A percentile compares a stretch with the other conserved stretches of the same genome.
Evolutionary conservation across 1,140 invertebrate species (phyloP).

Genomic region (Eupristina koningsbergeri): DNA sequence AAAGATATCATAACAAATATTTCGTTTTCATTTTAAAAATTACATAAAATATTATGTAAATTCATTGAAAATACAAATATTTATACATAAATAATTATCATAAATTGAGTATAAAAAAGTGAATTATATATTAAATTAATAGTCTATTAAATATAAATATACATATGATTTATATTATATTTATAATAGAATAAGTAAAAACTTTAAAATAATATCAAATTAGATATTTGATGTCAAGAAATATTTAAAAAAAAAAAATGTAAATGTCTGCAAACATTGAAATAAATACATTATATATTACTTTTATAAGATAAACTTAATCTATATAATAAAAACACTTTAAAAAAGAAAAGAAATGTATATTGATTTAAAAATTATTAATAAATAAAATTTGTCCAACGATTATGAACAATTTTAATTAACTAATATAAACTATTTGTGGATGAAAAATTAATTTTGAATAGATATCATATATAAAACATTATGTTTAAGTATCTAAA

Average conservation of each 20-base stretch:
- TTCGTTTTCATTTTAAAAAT: not conserved
- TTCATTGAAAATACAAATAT: slow-evolving; percentile 6
- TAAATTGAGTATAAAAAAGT: not conserved
- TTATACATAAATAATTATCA: slow-evolving; percentile 4
- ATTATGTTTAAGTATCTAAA: not conserved
- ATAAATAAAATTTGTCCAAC: too few species aligned
- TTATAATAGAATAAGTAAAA: not conserved
- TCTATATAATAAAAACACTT: not conserved
- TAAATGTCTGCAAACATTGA: too few species aligned
- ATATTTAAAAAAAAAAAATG: too few species aligned
- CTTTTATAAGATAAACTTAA: not conserved
- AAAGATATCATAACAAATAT: not conserved
- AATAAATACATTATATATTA: not conserved
- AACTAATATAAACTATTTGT: too few species aligned
- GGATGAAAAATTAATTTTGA: not conserved
- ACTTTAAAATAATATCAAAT: not conserved
- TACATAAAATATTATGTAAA: slow-evolving; percentile 5
- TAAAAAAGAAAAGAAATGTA: not conserved
- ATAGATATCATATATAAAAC: not conserved
- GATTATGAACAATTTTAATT: too few species aligned
- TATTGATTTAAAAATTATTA: not conserved
- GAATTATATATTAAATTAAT: too few species aligned
- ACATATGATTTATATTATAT: slow-evolving; percentile 6
- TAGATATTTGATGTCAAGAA: not conserved
- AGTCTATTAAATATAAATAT: not conserved